Base-by-base conservation (phyloP, 2,888 invertebrate species). In the Erebia ligea region DNA sequence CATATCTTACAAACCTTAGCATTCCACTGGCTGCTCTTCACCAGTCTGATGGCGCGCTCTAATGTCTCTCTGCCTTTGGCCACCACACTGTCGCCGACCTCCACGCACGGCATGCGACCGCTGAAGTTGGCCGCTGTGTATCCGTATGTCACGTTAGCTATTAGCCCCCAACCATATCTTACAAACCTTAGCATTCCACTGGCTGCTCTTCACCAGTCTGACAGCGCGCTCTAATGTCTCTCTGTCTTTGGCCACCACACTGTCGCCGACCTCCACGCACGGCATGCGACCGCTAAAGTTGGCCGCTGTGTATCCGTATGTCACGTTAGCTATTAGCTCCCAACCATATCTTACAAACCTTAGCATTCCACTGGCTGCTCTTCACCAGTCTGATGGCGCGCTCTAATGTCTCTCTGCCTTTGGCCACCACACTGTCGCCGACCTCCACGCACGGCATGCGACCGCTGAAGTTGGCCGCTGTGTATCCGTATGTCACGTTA, bases 261-360 rank as follows among this genome's bases (percentile, higher is more conserved):
- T 98, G 85, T 99, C 99, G 0, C 95, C 98, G 34, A 98, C 96
- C 92, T 99, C 99, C 8, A 99, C 97, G 79, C 98, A 98, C 1
- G 99, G 99, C 99, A 99, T 99, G 76, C 99, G 95, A 0, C 99
- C 99, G 82, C 98, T 98, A 86, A 98, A 99, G 93, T 98, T 99
- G 0, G 99, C 99, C 0, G 98, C 97, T 0, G 99, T 99, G 86
- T 99, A 99, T 0, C 99, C 99, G 83, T 99, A 99, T 0, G 99
- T 99, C 1, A 99, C 99, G 89, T 99, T 99, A 0, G 99, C 99
- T 84, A 99, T 99, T 61, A 99, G 34, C 6, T 34, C 6, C 34
- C 5, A 34, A 1, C 34, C 34, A 6, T n/a, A n/a, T n/a, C n/a
- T n/a, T n/a, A n/a, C n/a, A n/a, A n/a, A 92, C 96, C 88, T 95